phyloP scores from a whole-genome alignment of 2,113 vertebrate species.

The Channa argus region DNA sequence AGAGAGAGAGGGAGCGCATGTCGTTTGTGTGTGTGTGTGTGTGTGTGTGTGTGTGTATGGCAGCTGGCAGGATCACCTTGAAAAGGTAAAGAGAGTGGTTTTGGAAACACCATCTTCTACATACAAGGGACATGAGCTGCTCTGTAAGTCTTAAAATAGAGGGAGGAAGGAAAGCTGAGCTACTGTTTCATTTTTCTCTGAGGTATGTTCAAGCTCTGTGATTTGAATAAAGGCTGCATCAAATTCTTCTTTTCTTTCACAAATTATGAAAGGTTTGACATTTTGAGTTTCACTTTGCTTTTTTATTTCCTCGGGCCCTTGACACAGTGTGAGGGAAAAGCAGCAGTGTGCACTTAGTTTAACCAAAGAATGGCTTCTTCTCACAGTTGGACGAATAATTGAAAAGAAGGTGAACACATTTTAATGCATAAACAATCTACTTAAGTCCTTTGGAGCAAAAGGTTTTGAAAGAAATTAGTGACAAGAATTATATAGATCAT shows the following conservation, averaged over 20 bases:
- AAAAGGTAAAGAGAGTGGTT: constrained; percentile 36
- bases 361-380: constrained; percentile 33
- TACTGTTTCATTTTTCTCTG: constrained; percentile 7
- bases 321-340: constrained; percentile 28
- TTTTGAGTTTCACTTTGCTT: constrained; percentile 40
- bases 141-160: constrained; percentile 42
- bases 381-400: constrained; percentile 21
- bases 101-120: constrained; percentile 46
- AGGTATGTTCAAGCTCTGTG: constrained; percentile 20
- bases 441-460: constrained; percentile 13
- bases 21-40: not conserved
- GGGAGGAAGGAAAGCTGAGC: constrained; percentile 24
- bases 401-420: constrained; percentile 19
- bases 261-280: constrained; percentile 62
- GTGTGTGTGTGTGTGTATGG: constrained; percentile 1
- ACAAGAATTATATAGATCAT: constrained; percentile 12
- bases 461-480: constrained; percentile 11
- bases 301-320: constrained; percentile 38
- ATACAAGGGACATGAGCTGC: constrained; percentile 27
- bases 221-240: constrained; percentile 48
- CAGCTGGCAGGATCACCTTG: constrained; percentile 63
- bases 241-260: constrained; percentile 48
- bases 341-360: constrained; percentile 31
- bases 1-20: not conserved
- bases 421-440: not conserved